phyloP scores from a whole-genome alignment of 30 jellyfish, hydroid and myxozoan genomes.

The Turritopsis rubra region DNA sequence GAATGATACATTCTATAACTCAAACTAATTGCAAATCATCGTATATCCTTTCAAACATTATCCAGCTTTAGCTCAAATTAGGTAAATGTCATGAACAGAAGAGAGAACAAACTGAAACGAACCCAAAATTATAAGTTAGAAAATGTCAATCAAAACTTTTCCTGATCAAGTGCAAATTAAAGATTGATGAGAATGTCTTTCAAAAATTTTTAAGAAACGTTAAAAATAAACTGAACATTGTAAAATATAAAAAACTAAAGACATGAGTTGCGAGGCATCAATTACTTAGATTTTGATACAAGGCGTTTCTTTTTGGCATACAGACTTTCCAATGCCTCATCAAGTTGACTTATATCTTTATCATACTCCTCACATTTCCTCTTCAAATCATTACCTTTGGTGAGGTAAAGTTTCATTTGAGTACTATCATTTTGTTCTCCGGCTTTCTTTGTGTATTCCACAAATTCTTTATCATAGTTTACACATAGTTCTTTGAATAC shows the following conservation, averaged over 20 bases:
- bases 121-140: not conserved
- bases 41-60: not conserved
- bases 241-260: not conserved
- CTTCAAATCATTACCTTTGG: not conserved
- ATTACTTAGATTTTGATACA: not conserved
- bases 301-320: constrained; percentile 16
- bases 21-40: not conserved
- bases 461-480: not conserved
- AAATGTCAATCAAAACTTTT: not conserved
- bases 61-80: not conserved
- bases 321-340: constrained; percentile 60
- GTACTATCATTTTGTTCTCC: not conserved
- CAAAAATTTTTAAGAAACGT: not conserved
- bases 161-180: not conserved
- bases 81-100: not conserved
- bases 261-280: not conserved
- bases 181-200: not conserved
- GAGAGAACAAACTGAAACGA: not conserved
- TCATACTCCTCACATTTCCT: constrained; percentile 41
- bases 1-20: not conserved
- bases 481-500: not conserved
- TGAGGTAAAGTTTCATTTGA: not conserved
- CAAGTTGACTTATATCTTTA: constrained; percentile 55
- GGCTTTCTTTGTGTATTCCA: not conserved
- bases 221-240: not conserved